A percentile compares a stretch with the other conserved stretches of the same genome.
phyloP scores from a whole-genome alignment of 2,797 vertebrate species.

The Rhinichthys osculus region DNA sequence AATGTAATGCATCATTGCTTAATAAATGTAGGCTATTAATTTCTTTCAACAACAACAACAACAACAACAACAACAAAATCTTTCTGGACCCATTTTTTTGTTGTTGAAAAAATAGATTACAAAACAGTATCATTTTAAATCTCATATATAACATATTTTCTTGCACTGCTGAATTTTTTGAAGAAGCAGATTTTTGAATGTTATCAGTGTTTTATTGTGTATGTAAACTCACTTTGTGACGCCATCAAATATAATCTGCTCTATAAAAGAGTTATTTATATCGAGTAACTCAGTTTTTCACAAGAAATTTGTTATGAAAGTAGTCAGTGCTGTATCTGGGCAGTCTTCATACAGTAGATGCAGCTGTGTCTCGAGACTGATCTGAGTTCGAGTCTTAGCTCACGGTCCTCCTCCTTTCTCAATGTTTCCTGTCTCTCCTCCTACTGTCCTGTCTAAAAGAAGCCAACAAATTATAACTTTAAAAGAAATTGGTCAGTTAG shows the following conservation, averaged over 20 bases:
- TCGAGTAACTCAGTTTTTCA: background rate
- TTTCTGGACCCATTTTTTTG: background rate
- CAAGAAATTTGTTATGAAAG: background rate
- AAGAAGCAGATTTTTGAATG: background rate
- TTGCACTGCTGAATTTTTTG: background rate
- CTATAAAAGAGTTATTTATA: background rate
- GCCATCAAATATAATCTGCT: background rate
- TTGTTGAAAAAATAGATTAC: background rate
- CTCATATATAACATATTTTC: background rate
- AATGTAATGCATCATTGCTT: background rate
- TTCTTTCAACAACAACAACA: background rate
- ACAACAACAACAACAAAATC: background rate
- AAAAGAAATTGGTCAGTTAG: conserved; percentile 7
- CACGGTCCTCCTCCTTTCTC: background rate
- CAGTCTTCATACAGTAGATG: background rate
- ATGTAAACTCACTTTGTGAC: background rate
- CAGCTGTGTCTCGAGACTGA: background rate
- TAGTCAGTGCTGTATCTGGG: background rate
- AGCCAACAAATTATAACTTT: background rate
- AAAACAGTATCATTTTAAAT: background rate
- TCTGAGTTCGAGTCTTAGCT: background rate
- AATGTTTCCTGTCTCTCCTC: background rate
- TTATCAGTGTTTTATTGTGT: background rate
- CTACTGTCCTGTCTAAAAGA: conserved; percentile 9
- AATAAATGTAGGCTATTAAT: background rate